A percentile compares a stretch with the other conserved stretches of the same genome.
Conservation (phyloP, 2,888 invertebrate genomes). For the Chironomus tentans region DNA sequence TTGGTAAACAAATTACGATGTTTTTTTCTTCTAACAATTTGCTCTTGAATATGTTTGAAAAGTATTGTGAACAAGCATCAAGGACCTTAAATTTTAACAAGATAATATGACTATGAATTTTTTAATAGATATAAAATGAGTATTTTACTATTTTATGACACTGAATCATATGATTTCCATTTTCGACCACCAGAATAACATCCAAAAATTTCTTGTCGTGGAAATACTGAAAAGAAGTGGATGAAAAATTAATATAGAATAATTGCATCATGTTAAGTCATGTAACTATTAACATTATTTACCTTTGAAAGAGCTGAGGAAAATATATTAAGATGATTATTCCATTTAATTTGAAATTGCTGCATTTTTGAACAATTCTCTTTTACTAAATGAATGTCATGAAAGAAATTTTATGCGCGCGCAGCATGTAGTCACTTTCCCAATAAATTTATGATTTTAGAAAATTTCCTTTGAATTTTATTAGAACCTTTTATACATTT, state of each 20-base stretch:
- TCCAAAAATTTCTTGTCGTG: slow-evolving; percentile 59
- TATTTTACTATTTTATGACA: slow-evolving; percentile 62
- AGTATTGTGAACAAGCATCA: slow-evolving; percentile 76
- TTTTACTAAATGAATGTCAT: no score
- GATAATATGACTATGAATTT: background rate
- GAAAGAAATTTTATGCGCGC: background rate
- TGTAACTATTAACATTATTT: background rate
- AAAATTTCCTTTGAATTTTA: no score
- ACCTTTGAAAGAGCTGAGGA: slow-evolving; percentile 41
- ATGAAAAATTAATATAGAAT: background rate
- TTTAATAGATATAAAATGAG: background rate
- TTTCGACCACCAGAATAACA: slow-evolving; percentile 77
- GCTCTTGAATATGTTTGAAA: slow-evolving; percentile 67
- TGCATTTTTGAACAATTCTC: slow-evolving; percentile 30
- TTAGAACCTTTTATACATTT: no score
- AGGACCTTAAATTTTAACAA: slow-evolving; percentile 44
- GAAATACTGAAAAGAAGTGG: slow-evolving; percentile 32
- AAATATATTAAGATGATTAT: slow-evolving; percentile 42
- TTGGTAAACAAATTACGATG: slow-evolving; percentile 70
- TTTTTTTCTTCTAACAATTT: slow-evolving; percentile 67
- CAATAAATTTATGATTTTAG: no score
- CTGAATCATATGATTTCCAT: slow-evolving; percentile 62
- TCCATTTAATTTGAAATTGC: slow-evolving; percentile 43
- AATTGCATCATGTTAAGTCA: no score
- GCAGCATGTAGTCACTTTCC: background rate